Evolutionary conservation across 2,797 vertebrate genomes (phyloP), one percentile per base, ranked within the genome.

Genomic region (Liparis tanakae): DNA sequence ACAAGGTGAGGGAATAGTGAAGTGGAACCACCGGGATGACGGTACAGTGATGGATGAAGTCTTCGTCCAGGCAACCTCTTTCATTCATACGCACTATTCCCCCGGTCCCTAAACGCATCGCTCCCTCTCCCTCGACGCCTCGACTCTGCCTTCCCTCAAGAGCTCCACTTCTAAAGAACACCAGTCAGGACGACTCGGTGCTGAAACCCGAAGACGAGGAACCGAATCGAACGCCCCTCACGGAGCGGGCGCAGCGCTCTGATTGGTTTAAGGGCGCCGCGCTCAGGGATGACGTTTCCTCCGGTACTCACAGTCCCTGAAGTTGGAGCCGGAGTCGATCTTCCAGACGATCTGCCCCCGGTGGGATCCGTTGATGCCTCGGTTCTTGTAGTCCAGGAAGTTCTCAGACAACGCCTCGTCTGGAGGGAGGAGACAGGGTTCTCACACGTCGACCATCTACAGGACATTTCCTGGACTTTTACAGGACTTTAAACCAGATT

Each of bases 341-440:
- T 97, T 99, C 98, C 98, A 99, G 74, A 99, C 88, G 60, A 99
- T 98, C 88, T 99, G 97, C 57, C 98, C 98, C 85, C 94, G 95
- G 71, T 99, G 97, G 84, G 97, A 97, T 43, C 98, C 98, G 70
- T 95, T 99, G 84, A 99, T 95, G 0, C 98, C 98, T 71, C 98
- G 95, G 84, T 99, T 99, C 86, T 99, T 99, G 82, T 99, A 99
- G 91, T 99, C 97, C 94, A 99, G 82, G 75, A 99, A 99, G 85
- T 99, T 99, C 91, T 99, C 98, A 0, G 98, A 98, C 70, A 97
- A 90, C 58, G 96, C 91, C 82, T 99, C 98, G 90, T 98, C 98
- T 99, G 74, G 15, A 70, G 59, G 77, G 48, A 74, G 25, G 69
- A 51, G 6, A 61, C 33, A 30, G 25, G 25, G 25, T 30, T 30